A percentile compares a stretch with the other conserved stretches of the same genome.
These are phyloP conservation scores for Triplophysa bombifrons DNA, from an alignment of 2,797 vertebrate genomes.

Conservation along the genomic window DNA sequence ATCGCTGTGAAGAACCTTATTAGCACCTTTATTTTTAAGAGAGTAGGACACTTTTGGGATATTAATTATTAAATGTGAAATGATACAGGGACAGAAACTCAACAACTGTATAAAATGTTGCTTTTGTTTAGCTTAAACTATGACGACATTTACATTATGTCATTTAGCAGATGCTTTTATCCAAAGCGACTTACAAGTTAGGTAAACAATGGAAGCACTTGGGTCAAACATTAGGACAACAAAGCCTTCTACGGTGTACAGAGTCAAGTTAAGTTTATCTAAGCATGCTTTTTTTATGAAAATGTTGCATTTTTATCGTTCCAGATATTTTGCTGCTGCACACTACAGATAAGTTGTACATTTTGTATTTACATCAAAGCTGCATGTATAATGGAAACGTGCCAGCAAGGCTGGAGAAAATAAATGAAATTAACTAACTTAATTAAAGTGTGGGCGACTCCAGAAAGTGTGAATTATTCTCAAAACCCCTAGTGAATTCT, in stretches of 20 bases:
- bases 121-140: background rate
- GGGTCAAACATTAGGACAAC: no score
- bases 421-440: slow-evolving; percentile 67
- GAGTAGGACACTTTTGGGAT: background rate
- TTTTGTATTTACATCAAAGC: background rate
- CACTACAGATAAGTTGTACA: background rate
- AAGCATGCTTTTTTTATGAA: no score
- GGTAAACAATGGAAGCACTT: no score
- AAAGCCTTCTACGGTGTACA: no score
- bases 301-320: background rate
- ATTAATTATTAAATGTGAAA: background rate
- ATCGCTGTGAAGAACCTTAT: no score
- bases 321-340: background rate
- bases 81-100: background rate
- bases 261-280: no score
- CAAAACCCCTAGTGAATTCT: background rate
- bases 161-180: no score
- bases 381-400: background rate
- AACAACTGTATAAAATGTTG: background rate
- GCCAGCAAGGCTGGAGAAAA: slow-evolving; percentile 26
- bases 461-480: background rate
- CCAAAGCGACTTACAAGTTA: no score
- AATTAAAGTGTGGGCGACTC: slow-evolving; percentile 23
- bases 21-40: no score
- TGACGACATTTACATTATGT: no score